These are phyloP conservation scores for Gymnoscopelus braueri DNA, from an alignment of 2,797 vertebrate species.

Conservation along the genomic window DNA sequence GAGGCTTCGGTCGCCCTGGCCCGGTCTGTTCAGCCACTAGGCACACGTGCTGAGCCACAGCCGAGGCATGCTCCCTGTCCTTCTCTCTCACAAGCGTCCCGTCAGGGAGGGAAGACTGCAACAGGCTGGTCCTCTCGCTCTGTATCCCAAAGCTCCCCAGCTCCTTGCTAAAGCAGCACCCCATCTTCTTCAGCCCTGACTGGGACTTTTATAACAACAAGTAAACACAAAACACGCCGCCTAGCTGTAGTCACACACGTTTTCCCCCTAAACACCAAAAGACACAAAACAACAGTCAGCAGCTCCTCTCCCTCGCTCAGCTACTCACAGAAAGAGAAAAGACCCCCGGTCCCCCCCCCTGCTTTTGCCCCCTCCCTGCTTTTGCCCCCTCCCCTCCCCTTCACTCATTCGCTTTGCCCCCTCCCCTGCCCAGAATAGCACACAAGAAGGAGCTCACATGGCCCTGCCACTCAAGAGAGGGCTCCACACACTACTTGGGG, in stretches of 20 bases:
- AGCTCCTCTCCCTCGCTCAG: conserved; percentile 58
- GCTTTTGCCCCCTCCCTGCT: conserved; percentile 38
- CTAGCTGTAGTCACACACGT: conserved; percentile 22
- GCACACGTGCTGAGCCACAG: conserved; percentile 61
- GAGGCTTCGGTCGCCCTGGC: conserved; percentile 11
- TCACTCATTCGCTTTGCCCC: conserved; percentile 23
- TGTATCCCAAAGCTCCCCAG: conserved; percentile 57
- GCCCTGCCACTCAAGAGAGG: conserved; percentile 78
- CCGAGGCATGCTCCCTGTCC: conserved; percentile 53
- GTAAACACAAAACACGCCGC: conserved; percentile 34
- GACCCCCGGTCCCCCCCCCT: conserved; percentile 36
- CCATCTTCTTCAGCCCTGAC: conserved; percentile 69
- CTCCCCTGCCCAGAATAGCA: conserved; percentile 78
- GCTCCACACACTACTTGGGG: conserved; percentile 38
- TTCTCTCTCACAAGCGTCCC: conserved; percentile 45
- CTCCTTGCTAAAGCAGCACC: conserved; percentile 84
- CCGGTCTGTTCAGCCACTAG: conserved; percentile 38
- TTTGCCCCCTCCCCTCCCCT: conserved; percentile 42
- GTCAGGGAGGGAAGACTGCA: conserved; percentile 55
- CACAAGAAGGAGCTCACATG: conserved; percentile 80
- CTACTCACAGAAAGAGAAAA: conserved; percentile 65
- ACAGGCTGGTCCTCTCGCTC: conserved; percentile 74
- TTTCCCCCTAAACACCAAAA: conserved; percentile 40
- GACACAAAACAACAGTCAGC: conserved; percentile 35
- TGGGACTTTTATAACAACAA: conserved; percentile 16